These are phyloP conservation scores for Lutjanus argentimaculatus DNA, from an alignment of 2,797 vertebrate genomes.

Conservation along the genomic window DNA sequence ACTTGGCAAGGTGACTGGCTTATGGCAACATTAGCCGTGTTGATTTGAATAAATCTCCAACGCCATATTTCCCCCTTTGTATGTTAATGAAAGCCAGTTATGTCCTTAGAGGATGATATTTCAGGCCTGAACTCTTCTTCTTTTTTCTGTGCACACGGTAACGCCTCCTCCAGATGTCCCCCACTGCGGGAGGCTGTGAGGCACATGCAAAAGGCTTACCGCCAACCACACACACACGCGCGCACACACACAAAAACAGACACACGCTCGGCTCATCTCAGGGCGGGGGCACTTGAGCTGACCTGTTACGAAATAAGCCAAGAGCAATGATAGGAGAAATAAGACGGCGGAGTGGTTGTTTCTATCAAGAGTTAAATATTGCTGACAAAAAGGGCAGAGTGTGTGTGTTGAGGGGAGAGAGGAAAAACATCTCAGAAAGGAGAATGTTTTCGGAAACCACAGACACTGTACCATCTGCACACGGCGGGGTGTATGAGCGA, in stretches of 20 bases:
- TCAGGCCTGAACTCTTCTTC: conserved; percentile 74
- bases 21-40: conserved; percentile 73
- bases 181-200: conserved; percentile 75
- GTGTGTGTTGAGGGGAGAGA: conserved; percentile 31
- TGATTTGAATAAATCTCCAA: conserved; percentile 72
- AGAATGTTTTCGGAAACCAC: conserved; percentile 81
- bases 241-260: conserved; percentile 28
- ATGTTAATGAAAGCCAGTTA: conserved; percentile 76
- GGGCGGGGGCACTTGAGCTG: conserved; percentile 61
- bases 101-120: conserved; percentile 80
- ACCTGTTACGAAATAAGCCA: conserved; percentile 74
- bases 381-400: conserved; percentile 52
- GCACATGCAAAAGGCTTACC: conserved; percentile 68
- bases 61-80: conserved; percentile 53
- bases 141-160: conserved; percentile 65
- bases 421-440: conserved; percentile 64
- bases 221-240: conserved; percentile 53
- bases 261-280: conserved; percentile 52
- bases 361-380: conserved; percentile 62
- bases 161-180: conserved; percentile 85
- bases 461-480: conserved; percentile 89
- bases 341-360: conserved; percentile 50
- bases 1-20: conserved; percentile 82
- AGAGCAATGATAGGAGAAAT: conserved; percentile 41
- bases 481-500: conserved; percentile 80